A percentile compares a stretch with the other conserved stretches of the same genome.
These are phyloP conservation scores for Teinopalpus imperialis DNA, from an alignment of 2,888 invertebrate species.

Conservation along the genomic window DNA sequence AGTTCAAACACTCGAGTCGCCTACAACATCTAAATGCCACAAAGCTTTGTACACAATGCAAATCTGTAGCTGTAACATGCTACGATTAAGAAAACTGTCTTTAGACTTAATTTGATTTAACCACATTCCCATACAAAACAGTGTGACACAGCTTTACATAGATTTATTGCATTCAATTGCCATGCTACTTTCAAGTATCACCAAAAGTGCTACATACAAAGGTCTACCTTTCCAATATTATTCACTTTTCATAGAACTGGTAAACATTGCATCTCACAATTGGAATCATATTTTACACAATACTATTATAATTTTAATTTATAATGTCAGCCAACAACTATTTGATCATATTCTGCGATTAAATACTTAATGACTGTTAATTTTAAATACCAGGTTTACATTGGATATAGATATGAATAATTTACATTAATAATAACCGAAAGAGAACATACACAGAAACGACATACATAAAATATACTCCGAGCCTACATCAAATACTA, in stretches of 20 bases:
- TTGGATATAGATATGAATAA: slow-evolving; percentile 61
- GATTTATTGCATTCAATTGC: slow-evolving; percentile 73
- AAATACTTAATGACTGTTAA: slow-evolving; percentile 50
- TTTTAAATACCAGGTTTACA: slow-evolving; percentile 56
- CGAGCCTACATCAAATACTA: slow-evolving; percentile 68
- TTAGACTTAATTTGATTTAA: slow-evolving; percentile 10
- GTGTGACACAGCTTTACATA: slow-evolving; percentile 49
- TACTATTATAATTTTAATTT: slow-evolving; percentile 11
- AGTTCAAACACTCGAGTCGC: slow-evolving; percentile 76
- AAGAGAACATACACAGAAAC: slow-evolving; percentile 65
- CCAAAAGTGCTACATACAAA: slow-evolving; percentile 69
- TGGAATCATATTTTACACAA: slow-evolving; percentile 6
- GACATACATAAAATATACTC: slow-evolving; percentile 64
- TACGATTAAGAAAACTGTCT: not conserved
- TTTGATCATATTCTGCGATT: slow-evolving; percentile 32
- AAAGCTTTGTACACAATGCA: slow-evolving; percentile 40
- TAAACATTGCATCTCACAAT: slow-evolving; percentile 16
- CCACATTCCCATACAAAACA: slow-evolving; percentile 42
- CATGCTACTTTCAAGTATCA: slow-evolving; percentile 68
- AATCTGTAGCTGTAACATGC: slow-evolving; percentile 10
- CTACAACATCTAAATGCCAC: slow-evolving; percentile 57
- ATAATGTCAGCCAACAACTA: slow-evolving; percentile 32
- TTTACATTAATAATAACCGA: slow-evolving; percentile 71
- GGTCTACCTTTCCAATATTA: slow-evolving; percentile 32
- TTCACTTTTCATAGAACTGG: slow-evolving; percentile 20